These are phyloP conservation scores for Sturnus vulgaris DNA, from an alignment of 2,113 vertebrate genomes.

Conservation along the genomic window DNA sequence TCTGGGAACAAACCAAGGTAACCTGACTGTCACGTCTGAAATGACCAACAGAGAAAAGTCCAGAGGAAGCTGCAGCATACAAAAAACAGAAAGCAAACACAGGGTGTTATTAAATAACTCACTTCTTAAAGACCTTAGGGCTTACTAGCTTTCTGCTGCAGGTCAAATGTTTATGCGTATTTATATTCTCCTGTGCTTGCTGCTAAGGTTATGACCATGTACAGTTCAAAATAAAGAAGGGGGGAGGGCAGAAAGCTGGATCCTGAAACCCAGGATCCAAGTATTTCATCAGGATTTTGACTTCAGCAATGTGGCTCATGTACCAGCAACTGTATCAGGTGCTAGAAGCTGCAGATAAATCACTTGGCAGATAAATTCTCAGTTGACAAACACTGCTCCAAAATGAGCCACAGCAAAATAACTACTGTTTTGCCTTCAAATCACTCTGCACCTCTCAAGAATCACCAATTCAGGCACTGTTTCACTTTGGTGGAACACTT, in stretches of 20 bases:
- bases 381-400: background rate
- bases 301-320: rapidly evolving
- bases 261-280: background rate
- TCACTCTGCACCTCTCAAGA: background rate
- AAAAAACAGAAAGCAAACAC: background rate
- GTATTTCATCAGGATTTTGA: background rate
- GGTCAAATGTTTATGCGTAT: background rate
- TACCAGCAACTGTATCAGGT: background rate
- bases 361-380: background rate
- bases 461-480: background rate
- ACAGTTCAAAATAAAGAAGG: background rate
- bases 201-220: background rate
- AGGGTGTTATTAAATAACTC: background rate
- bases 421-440: background rate
- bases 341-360: background rate
- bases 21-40: background rate
- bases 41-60: background rate
- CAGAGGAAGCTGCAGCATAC: background rate
- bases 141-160: background rate
- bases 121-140: background rate
- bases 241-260: background rate
- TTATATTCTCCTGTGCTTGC: background rate
- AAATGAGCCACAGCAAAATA: background rate
- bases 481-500: background rate
- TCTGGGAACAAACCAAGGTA: background rate